A percentile compares a stretch with the other conserved stretches of the same genome.
Conservation (phyloP, 2,888 invertebrate species). For the Troglohyphantes excavatus region DNA sequence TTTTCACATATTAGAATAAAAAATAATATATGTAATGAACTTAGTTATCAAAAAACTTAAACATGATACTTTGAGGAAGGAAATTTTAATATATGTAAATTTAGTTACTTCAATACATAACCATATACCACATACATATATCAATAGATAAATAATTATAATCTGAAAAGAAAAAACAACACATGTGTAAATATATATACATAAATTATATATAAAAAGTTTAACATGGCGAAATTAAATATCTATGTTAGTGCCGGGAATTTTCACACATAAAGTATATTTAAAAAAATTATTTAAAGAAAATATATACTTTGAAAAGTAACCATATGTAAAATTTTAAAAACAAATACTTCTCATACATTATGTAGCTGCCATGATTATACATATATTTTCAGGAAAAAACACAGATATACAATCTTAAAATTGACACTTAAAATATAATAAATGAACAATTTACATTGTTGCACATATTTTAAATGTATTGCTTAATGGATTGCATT, state of each 20-base stretch:
- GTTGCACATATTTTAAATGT: too few relatives aligned
- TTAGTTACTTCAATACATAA: constrained; percentile 20
- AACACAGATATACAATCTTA: too few relatives aligned
- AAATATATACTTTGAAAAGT: constrained; percentile 12
- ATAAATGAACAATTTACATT: too few relatives aligned
- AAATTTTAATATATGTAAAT: not conserved
- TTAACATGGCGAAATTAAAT: not conserved
- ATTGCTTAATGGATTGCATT: too few relatives aligned
- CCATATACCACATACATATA: constrained; percentile 21
- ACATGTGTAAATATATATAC: constrained; percentile 13
- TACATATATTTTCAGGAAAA: not conserved
- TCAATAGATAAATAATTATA: constrained; percentile 8
- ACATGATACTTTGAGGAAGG: not conserved
- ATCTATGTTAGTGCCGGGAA: not conserved
- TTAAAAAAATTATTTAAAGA: constrained; percentile 10
- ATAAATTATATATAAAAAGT: constrained; percentile 25
- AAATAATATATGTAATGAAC: too few relatives aligned
- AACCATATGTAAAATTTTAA: not conserved
- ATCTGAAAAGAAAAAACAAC: not conserved
- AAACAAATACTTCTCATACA: not conserved
- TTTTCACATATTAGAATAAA: too few relatives aligned
- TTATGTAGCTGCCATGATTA: not conserved
- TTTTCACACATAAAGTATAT: not conserved
- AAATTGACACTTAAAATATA: too few relatives aligned
- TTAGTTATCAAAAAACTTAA: too few relatives aligned